Evolutionary conservation across 2,113 vertebrate species (phyloP).

Genomic region (Corvus hawaiiensis): DNA sequence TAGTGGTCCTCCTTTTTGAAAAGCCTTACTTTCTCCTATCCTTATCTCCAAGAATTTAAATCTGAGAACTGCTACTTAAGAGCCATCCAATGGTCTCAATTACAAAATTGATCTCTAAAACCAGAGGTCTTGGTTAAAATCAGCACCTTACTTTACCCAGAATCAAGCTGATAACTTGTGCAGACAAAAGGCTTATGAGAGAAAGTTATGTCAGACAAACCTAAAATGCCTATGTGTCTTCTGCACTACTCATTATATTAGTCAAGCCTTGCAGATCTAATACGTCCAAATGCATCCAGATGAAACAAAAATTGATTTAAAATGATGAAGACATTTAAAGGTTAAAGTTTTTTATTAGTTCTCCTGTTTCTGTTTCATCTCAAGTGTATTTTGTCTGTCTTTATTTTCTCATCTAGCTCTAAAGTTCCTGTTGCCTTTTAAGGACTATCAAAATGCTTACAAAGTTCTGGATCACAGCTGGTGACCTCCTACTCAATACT

Average conservation of each 20-base stretch:
- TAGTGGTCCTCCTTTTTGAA: not conserved
- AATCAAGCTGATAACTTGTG: not conserved
- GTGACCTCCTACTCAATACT: not conserved
- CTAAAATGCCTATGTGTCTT: not conserved
- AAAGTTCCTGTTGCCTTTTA: not conserved
- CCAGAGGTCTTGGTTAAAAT: not conserved
- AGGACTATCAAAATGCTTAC: not conserved
- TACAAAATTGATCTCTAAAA: not conserved
- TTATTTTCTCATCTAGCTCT: not conserved
- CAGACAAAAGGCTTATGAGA: not conserved
- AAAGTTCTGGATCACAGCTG: not conserved
- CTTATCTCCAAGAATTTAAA: not conserved
- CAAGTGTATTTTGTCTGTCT: not conserved
- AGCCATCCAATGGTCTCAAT: not conserved
- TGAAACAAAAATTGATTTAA: not conserved
- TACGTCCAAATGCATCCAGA: not conserved
- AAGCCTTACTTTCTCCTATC: not conserved
- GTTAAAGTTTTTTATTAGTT: not conserved
- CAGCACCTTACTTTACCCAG: not conserved
- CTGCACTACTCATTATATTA: not conserved
- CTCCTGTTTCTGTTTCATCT: not conserved
- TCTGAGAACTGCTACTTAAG: not conserved
- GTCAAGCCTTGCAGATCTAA: not conserved
- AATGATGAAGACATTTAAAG: not conserved
- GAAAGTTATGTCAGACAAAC: not conserved